Conservation (phyloP, 2,888 invertebrate species). For the Agriotes lineatus region DNA sequence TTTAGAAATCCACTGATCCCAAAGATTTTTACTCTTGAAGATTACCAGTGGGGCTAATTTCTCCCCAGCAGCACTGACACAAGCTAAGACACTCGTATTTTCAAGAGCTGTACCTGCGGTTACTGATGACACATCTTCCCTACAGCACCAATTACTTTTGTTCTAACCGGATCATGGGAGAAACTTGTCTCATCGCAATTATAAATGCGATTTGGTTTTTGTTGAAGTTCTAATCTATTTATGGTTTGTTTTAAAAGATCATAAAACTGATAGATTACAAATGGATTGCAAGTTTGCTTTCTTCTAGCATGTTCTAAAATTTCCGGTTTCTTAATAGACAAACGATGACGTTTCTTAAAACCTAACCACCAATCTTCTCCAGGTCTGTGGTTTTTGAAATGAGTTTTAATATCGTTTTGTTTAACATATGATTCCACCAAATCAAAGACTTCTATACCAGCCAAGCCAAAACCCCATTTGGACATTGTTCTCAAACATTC, state of each 20-base stretch:
- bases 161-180: background rate
- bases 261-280: background rate
- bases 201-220: background rate
- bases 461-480: background rate
- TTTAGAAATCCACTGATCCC: too few species aligned
- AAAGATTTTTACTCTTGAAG: background rate
- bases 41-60: background rate
- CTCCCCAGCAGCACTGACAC: background rate
- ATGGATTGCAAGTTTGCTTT: background rate
- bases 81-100: background rate
- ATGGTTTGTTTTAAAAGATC: background rate
- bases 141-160: background rate
- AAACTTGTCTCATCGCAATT: constrained; percentile 1
- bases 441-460: background rate
- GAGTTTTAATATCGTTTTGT: background rate
- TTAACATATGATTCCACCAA: background rate
- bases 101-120: background rate
- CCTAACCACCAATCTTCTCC: background rate
- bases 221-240: background rate
- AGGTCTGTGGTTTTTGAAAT: background rate
- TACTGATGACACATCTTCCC: background rate
- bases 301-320: background rate
- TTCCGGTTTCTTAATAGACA: background rate
- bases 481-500: background rate
- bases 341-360: background rate